Conservation (phyloP, 2,888 invertebrate species). For the Geotrupes spiniger region DNA sequence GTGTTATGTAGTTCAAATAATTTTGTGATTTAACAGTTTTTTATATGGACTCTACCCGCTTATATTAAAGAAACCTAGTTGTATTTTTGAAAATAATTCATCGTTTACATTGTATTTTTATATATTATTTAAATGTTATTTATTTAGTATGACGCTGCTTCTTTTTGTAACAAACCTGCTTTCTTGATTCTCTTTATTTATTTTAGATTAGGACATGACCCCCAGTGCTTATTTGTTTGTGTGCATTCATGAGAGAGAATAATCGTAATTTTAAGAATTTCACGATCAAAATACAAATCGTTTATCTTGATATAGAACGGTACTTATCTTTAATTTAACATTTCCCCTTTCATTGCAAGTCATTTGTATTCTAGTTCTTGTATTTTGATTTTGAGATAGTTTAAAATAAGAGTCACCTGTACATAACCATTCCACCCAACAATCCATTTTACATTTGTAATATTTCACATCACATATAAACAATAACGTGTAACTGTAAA, state of each 20-base stretch:
- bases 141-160: slow-evolving; percentile 20
- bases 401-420: slow-evolving; percentile 14
- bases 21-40: slow-evolving; percentile 24
- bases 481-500: slow-evolving; percentile 34
- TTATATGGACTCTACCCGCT: slow-evolving; percentile 25
- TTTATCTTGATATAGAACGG: too few relatives aligned
- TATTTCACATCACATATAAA: slow-evolving; percentile 17
- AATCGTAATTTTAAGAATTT: too few relatives aligned
- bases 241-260: slow-evolving; percentile 12
- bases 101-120: slow-evolving; percentile 24
- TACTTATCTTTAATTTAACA: too few relatives aligned
- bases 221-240: slow-evolving; percentile 19
- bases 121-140: slow-evolving; percentile 25
- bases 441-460: slow-evolving; percentile 18
- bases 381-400: slow-evolving; percentile 14
- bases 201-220: slow-evolving; percentile 16
- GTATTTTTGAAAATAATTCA: slow-evolving; percentile 21
- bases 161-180: slow-evolving; percentile 23
- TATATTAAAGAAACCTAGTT: slow-evolving; percentile 26
- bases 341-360: too few relatives aligned
- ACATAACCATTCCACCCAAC: slow-evolving; percentile 22
- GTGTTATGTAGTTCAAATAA: slow-evolving; percentile 24
- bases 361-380: slow-evolving; percentile 4
- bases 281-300: background rate
- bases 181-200: slow-evolving; percentile 9